Evolutionary conservation across 2,113 vertebrate genomes (phyloP).

Genomic region (Noctilio leporinus): DNA sequence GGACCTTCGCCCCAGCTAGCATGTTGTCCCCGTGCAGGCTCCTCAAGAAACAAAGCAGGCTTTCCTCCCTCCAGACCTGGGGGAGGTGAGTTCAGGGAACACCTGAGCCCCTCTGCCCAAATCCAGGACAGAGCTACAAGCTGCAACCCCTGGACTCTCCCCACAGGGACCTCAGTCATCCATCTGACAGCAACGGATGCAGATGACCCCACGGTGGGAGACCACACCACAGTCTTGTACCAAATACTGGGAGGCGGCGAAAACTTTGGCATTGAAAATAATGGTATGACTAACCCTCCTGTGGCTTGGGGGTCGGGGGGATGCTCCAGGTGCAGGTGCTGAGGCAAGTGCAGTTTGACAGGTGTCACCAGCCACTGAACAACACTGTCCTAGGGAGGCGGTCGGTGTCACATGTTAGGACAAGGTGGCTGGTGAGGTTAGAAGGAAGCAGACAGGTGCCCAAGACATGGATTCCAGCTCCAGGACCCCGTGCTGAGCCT

Average conservation of each 20-base stretch:
- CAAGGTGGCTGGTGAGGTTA: neutral
- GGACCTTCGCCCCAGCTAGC: neutral
- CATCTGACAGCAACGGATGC: slow-evolving; percentile 87
- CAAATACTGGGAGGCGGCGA: slow-evolving; percentile 79
- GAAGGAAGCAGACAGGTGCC: neutral
- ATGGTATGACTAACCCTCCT: slow-evolving; percentile 68
- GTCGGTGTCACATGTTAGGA: neutral
- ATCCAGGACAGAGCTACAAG: neutral
- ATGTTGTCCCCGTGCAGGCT: neutral
- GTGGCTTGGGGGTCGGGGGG: neutral
- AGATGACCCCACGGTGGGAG: slow-evolving; percentile 89
- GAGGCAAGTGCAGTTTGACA: neutral
- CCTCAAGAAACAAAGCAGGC: neutral
- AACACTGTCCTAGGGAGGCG: neutral
- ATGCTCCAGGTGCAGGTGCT: neutral
- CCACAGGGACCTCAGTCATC: slow-evolving; percentile 84
- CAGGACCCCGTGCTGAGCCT: neutral
- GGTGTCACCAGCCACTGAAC: neutral
- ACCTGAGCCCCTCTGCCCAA: neutral
- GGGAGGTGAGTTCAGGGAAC: neutral
- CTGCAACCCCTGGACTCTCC: neutral
- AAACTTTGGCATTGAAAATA: slow-evolving; percentile 83
- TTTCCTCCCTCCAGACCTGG: neutral
- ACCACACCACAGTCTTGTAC: slow-evolving; percentile 85
- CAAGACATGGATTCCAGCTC: neutral